Conservation (phyloP, 2,113 vertebrate genomes). For the Platysternon megacephalum region DNA sequence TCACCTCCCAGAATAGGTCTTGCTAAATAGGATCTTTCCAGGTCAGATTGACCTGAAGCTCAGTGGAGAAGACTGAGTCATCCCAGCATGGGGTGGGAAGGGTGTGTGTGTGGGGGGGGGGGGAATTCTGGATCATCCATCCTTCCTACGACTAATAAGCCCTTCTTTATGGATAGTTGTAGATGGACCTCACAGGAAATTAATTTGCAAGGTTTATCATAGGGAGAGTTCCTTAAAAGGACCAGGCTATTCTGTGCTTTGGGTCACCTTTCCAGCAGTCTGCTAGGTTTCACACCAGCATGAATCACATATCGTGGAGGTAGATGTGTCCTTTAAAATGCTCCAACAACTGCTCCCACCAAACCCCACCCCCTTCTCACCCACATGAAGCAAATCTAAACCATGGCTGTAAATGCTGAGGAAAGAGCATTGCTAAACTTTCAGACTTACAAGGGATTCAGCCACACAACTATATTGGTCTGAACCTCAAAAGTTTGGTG, state of each 20-base stretch:
- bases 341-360: not conserved
- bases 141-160: conserved; percentile 12
- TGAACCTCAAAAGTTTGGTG: not conserved
- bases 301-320: not conserved
- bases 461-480: not conserved
- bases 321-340: conserved; percentile 12
- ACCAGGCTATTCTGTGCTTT: conserved; percentile 18
- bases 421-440: not conserved
- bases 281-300: not conserved
- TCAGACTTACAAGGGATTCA: not conserved
- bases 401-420: not conserved
- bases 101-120: too few species aligned
- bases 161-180: conserved; percentile 22
- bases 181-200: conserved; percentile 25
- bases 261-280: conserved; percentile 11
- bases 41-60: conserved; percentile 71
- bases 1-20: conserved; percentile 62
- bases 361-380: not conserved
- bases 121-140: conserved; percentile 2
- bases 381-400: conserved; percentile 18
- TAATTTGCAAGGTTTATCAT: conserved; percentile 2
- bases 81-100: not conserved
- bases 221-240: not conserved
- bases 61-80: conserved; percentile 62
- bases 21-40: conserved; percentile 33